Percentiles rank a stretch among this genome's conserved stretches.
phyloP scores from a whole-genome alignment of 2,888 invertebrate species.

The Sphecodes monilicornis region DNA sequence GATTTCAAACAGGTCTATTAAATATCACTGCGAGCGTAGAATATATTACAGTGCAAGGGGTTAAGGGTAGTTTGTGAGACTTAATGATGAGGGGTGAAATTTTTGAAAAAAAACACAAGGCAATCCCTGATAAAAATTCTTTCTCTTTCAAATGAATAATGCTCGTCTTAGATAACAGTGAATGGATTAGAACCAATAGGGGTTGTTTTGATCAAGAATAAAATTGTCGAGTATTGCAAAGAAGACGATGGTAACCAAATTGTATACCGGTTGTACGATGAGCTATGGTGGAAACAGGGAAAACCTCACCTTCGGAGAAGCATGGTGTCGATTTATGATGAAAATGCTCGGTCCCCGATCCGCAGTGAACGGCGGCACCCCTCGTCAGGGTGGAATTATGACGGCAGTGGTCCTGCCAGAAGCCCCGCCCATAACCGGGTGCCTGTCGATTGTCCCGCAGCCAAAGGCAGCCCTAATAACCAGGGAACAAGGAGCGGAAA shows the following conservation, averaged over 20 bases:
- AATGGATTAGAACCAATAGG: neutral
- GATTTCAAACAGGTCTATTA: too few species aligned
- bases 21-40: too few species aligned
- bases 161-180: neutral
- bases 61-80: too few species aligned
- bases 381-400: constrained; percentile 54
- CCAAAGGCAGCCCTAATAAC: constrained; percentile 81
- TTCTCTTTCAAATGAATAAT: neutral
- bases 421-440: constrained; percentile 79
- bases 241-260: neutral
- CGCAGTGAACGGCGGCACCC: constrained; percentile 40
- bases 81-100: too few species aligned
- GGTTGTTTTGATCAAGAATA: neutral
- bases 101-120: too few species aligned
- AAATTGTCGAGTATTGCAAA: neutral
- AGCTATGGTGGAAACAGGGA: neutral
- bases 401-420: constrained; percentile 56
- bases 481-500: constrained; percentile 74
- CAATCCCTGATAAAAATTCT: neutral
- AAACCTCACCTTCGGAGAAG: neutral
- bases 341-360: constrained; percentile 49
- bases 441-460: constrained; percentile 80
- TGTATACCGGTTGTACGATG: neutral
- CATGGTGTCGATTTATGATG: constrained; percentile 9
- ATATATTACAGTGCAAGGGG: too few species aligned